These are phyloP conservation scores for Euplexia lucipara DNA, from an alignment of 2,888 invertebrate species.

Conservation along the genomic window DNA sequence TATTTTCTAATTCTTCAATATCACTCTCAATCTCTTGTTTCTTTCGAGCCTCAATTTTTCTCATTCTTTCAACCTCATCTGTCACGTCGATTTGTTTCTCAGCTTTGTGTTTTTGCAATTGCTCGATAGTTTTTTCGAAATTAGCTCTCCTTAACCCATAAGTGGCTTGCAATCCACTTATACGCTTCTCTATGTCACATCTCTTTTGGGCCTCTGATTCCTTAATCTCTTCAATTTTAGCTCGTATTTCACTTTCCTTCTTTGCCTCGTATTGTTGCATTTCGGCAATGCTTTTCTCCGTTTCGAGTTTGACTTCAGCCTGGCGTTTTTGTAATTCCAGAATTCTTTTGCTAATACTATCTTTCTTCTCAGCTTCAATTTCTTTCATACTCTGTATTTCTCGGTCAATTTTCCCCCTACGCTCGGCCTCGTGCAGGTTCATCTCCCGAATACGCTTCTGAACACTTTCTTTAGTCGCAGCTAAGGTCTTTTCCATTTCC, in stretches of 20 bases:
- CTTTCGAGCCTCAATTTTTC: neutral
- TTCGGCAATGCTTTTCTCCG: neutral
- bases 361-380: conserved; percentile 5
- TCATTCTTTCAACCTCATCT: conserved; percentile 14
- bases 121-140: conserved; percentile 7
- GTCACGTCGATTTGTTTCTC: neutral
- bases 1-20: neutral
- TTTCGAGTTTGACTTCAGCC: neutral
- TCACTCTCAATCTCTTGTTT: conserved; percentile 1
- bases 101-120: neutral
- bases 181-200: neutral
- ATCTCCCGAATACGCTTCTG: neutral
- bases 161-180: neutral
- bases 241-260: neutral
- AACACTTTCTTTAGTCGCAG: neutral
- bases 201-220: neutral
- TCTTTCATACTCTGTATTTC: conserved; percentile 3
- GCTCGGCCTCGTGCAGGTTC: neutral
- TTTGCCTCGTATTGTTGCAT: neutral
- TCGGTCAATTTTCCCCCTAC: neutral
- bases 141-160: neutral
- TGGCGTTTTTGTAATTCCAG: neutral
- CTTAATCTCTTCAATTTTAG: neutral
- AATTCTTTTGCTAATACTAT: conserved; percentile 1
- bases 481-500: neutral